Evolutionary conservation across 2,888 invertebrate species (phyloP).

Genomic region (Pammene aurita): DNA sequence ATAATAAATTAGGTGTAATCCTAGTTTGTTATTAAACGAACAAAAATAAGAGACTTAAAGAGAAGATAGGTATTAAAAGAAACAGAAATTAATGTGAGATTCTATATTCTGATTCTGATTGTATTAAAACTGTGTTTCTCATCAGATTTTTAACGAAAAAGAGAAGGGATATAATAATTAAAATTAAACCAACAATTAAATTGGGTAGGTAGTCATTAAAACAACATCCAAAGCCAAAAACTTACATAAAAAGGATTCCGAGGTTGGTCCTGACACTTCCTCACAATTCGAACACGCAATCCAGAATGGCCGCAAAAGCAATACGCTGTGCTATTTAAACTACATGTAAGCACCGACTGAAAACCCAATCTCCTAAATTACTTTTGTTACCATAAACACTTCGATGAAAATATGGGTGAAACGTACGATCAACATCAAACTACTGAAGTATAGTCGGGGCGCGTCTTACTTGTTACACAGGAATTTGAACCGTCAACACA

Average conservation of each 20-base stretch:
- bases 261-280: constrained; percentile 15
- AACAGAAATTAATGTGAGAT: too few species aligned
- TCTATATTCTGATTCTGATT: too few species aligned
- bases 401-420: constrained; percentile 3
- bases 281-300: not conserved
- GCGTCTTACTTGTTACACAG: not conserved
- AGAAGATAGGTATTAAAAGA: too few species aligned
- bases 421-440: not conserved
- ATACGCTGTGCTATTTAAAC: constrained; percentile 15
- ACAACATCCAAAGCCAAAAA: constrained; percentile 20
- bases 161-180: too few species aligned
- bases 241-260: not conserved
- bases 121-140: too few species aligned
- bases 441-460: not conserved
- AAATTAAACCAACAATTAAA: too few species aligned
- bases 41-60: too few species aligned
- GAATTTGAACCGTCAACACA: not conserved
- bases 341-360: constrained; percentile 6
- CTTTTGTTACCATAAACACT: constrained; percentile 14
- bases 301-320: constrained; percentile 9
- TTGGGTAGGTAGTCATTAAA: not conserved
- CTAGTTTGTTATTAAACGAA: too few species aligned
- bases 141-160: too few species aligned
- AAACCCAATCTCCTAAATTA: constrained; percentile 29
- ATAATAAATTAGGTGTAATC: too few species aligned